Percentiles rank a stretch among this genome's conserved stretches.
Conservation (phyloP, 2,797 vertebrate genomes). For the Megaceryle alcyon region DNA sequence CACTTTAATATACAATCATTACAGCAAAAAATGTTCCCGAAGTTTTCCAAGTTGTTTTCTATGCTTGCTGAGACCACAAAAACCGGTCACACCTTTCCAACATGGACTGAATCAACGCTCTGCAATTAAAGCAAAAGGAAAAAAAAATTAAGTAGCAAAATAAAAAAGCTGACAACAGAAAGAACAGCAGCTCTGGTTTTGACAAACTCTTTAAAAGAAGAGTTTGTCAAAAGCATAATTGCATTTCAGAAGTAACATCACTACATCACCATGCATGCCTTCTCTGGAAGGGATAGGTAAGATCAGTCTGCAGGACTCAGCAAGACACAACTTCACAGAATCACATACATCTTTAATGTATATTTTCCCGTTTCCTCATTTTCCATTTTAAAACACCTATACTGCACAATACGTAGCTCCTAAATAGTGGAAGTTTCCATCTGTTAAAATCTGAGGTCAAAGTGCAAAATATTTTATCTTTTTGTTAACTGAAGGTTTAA, state of each 20-base stretch:
- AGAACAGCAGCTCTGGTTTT: neutral
- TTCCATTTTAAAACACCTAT: neutral
- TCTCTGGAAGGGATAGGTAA: neutral
- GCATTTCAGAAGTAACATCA: neutral
- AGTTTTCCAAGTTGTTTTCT: conserved; percentile 28
- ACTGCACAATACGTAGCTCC: neutral
- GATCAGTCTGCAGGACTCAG: neutral
- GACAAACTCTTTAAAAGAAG: neutral
- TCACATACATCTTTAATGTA: neutral
- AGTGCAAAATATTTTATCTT: neutral
- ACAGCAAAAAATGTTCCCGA: neutral
- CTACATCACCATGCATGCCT: neutral
- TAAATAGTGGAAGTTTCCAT: neutral
- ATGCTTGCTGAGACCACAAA: conserved; percentile 96
- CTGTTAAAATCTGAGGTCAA: neutral
- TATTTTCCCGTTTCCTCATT: neutral
- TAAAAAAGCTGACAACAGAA: neutral
- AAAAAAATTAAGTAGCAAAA: neutral
- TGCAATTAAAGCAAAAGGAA: conserved; percentile 72
- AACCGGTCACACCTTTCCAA: conserved; percentile 96
- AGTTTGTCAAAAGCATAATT: neutral
- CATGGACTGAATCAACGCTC: conserved; percentile 96
- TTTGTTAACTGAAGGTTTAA: neutral
- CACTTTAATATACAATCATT: conserved; percentile 25
- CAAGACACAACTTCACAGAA: neutral